Base-by-base conservation (phyloP, 2,113 vertebrate genomes). In the Salvator merianae region DNA sequence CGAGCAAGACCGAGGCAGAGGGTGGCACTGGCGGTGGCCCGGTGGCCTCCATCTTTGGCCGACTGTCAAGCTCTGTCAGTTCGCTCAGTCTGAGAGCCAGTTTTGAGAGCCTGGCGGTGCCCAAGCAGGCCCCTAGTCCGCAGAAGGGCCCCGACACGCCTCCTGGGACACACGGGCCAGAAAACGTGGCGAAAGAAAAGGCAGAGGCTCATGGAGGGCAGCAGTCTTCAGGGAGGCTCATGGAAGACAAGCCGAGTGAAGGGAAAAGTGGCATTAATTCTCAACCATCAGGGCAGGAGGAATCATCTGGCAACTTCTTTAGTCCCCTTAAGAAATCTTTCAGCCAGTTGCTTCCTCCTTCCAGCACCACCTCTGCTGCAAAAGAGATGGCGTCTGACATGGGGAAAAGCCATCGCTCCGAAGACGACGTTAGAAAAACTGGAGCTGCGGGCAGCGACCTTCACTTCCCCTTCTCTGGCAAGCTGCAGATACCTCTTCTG, bases 241-340 rank as follows among this genome's bases (percentile, higher is more conserved):
- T 22, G 53, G 62, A 36, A 88, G 91, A 88, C 78, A 86, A 79
- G 7, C 43, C 24, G 77, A 59, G 3, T 7, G 85, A 13, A 50
- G 34, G 1, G 36, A 74, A 83, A 78, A 81, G 73, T 34, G 93
- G 93, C 36, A 0, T 38, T 71, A 78, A 85, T 76, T 70, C 81
- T 63, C 86, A 89, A 3, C 59, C 78, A 36, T 75, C 87, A 81
- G 89, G 89, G 63, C 88, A 88, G 16, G 18, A 76, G 77, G 83
- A 83, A 55, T 47, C 89, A 75, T 74, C 91, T 76, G 94, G 90
- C 83, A 85, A 79, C 87, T 97, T 98, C 84, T 97, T 98, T 82
- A 97, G 94, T 72, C 97, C 98, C 7, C 96, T 98, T 16, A 97
- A 94, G 84, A 99, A 97, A 88, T 98, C 98, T 34, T 93, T 98